Percentiles rank a stretch among this genome's conserved stretches.
phyloP scores from a whole-genome alignment of 2,888 invertebrate species.

The Ichneumon xanthorius region DNA sequence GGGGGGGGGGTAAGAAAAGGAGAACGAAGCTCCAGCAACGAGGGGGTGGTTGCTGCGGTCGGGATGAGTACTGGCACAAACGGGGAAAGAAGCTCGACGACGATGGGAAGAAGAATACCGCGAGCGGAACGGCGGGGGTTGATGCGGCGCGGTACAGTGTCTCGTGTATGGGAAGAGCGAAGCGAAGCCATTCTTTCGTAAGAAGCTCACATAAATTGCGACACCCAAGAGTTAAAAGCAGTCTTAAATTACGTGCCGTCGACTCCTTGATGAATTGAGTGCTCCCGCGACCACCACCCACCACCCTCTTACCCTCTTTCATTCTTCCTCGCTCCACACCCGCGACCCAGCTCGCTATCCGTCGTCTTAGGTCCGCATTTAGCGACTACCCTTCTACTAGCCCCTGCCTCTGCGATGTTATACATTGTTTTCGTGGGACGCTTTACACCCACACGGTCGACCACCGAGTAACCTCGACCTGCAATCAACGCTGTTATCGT shows the following conservation, averaged over 20 bases:
- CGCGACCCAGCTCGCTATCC: conserved; percentile 52
- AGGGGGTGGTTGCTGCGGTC: conserved; percentile 63
- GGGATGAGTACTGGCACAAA: conserved; percentile 55
- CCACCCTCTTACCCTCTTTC: conserved; percentile 59
- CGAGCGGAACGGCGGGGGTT: conserved; percentile 59
- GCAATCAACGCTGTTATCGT: conserved; percentile 52
- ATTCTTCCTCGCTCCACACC: conserved; percentile 67
- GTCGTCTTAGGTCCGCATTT: conserved; percentile 57
- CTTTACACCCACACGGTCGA: conserved; percentile 72
- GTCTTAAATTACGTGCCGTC: conserved; percentile 85
- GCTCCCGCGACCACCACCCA: conserved; percentile 78
- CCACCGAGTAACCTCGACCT: conserved; percentile 53
- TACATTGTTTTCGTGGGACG: conserved; percentile 81
- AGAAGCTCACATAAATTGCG: conserved; percentile 85
- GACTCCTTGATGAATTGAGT: conserved; percentile 85
- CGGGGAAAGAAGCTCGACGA: conserved; percentile 67
- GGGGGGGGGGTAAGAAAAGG: conserved; percentile 64
- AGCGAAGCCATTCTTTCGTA: conserved; percentile 83
- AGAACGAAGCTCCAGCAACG: conserved; percentile 47
- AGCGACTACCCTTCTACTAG: conserved; percentile 59
- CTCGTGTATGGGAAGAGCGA: conserved; percentile 76
- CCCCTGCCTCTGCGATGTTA: conserved; percentile 74
- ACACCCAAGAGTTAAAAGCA: conserved; percentile 85
- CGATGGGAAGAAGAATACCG: conserved; percentile 62
- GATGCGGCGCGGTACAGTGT: conserved; percentile 69